These are phyloP conservation scores for Margaritifera margaritifera DNA, from an alignment of 2,888 invertebrate species.

Conservation along the genomic window DNA sequence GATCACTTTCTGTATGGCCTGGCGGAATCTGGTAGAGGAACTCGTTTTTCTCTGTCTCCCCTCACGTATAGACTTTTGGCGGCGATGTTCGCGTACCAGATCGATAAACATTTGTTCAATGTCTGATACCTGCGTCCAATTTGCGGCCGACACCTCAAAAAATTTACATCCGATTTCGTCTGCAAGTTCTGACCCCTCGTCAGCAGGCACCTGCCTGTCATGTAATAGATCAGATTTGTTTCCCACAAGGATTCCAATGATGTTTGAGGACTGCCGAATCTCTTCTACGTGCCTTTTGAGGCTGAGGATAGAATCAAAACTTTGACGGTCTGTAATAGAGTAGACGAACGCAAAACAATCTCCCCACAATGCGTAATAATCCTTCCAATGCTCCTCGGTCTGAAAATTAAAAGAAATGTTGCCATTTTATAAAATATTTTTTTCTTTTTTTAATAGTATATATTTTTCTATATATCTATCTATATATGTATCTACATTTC, in stretches of 20 bases:
- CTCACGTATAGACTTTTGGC: constrained; percentile 48
- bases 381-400: constrained; percentile 51
- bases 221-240: constrained; percentile 67
- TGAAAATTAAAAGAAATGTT: constrained; percentile 17
- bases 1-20: constrained; percentile 65
- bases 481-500: too few relatives aligned
- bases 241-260: constrained; percentile 62
- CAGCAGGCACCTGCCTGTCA: constrained; percentile 58
- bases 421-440: background rate
- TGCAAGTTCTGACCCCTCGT: constrained; percentile 63
- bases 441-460: background rate
- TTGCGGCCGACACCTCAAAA: constrained; percentile 69
- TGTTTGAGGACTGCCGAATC: constrained; percentile 40
- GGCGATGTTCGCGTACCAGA: constrained; percentile 62
- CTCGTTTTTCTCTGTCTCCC: constrained; percentile 62
- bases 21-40: constrained; percentile 59
- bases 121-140: constrained; percentile 60
- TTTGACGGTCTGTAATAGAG: constrained; percentile 64
- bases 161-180: constrained; percentile 65
- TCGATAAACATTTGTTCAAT: constrained; percentile 66
- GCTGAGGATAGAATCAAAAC: constrained; percentile 58
- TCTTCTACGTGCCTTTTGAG: constrained; percentile 61
- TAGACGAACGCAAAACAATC: constrained; percentile 69
- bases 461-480: background rate
- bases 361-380: constrained; percentile 66